Percentiles rank a stretch among this genome's conserved stretches.
phyloP scores from a whole-genome alignment of 2,888 invertebrate genomes.

The Lasius platythorax region DNA sequence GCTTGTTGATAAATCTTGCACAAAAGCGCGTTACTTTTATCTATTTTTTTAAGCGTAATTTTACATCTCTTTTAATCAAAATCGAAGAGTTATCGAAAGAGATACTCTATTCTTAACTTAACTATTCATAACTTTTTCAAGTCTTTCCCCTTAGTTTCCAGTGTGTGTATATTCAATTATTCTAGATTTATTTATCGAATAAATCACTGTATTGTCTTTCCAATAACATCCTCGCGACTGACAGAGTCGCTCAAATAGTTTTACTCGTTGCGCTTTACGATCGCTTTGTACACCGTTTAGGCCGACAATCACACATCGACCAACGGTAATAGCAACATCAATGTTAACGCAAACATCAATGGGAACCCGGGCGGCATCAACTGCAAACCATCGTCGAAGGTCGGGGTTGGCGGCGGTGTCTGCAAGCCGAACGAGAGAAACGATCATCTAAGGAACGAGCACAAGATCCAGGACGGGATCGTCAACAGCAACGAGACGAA shows the following conservation, averaged over 20 bases:
- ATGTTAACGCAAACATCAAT: slow-evolving; percentile 76
- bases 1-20: background rate
- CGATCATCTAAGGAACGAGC: slow-evolving; percentile 75
- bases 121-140: background rate
- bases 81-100: background rate
- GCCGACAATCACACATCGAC: slow-evolving; percentile 75
- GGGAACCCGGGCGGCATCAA: slow-evolving; percentile 70
- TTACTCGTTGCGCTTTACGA: slow-evolving; percentile 7
- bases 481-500: slow-evolving; percentile 69
- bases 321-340: slow-evolving; percentile 78
- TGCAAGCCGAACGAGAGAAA: slow-evolving; percentile 75
- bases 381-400: slow-evolving; percentile 73
- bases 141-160: background rate
- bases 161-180: background rate
- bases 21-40: background rate
- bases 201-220: background rate
- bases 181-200: background rate
- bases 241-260: background rate
- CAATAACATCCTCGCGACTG: background rate
- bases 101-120: background rate
- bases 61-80: background rate
- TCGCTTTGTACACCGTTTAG: slow-evolving; percentile 72
- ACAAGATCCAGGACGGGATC: slow-evolving; percentile 75
- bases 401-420: slow-evolving; percentile 62
- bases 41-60: background rate